Percentiles rank a stretch among this genome's conserved stretches.
These are phyloP conservation scores for Ammospiza nelsoni DNA, from an alignment of 2,113 vertebrate genomes.

Conservation along the genomic window DNA sequence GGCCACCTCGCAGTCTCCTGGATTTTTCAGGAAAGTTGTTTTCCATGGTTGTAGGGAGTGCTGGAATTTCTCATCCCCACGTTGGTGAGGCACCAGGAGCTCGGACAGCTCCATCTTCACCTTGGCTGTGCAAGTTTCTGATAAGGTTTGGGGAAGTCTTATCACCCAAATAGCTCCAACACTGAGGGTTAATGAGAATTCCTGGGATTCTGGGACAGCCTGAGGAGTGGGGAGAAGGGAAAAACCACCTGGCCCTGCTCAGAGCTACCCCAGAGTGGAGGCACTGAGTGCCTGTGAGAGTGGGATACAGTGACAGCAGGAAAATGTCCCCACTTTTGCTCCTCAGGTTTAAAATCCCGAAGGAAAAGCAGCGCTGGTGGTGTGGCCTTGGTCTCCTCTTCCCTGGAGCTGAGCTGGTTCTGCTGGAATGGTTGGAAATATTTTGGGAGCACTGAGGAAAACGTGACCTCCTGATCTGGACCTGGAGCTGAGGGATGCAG, in stretches of 20 bases:
- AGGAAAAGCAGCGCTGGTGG: neutral
- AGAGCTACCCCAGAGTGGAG: neutral
- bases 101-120: neutral
- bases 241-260: neutral
- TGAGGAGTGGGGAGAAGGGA: neutral
- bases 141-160: too few species aligned
- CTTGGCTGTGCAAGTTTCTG: neutral
- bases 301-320: neutral
- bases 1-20: neutral
- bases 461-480: neutral
- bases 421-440: neutral
- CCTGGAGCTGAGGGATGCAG: neutral
- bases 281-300: neutral
- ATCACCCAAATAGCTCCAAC: too few species aligned
- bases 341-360: neutral
- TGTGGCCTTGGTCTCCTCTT: neutral
- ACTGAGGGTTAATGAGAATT: neutral
- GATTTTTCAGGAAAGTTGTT: accelerated
- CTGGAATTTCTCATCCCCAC: neutral
- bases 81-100: neutral
- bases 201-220: neutral
- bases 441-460: neutral
- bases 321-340: neutral
- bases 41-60: neutral
- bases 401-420: neutral